phyloP scores from a whole-genome alignment of 2,888 invertebrate genomes.

The Tetranychus piercei region DNA sequence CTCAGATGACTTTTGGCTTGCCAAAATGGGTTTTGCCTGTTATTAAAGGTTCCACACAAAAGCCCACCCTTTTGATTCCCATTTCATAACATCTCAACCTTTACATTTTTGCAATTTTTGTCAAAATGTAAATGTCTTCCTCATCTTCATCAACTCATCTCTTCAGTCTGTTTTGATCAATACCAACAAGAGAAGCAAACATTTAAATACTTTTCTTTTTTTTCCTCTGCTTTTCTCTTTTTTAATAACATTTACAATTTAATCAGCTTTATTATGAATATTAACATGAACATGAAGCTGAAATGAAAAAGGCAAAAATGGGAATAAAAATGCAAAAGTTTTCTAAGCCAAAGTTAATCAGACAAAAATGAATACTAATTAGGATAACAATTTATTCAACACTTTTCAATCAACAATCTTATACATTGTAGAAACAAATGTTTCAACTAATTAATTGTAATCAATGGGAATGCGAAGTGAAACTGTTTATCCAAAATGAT shows the following conservation, averaged over 20 bases:
- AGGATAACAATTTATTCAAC: no score
- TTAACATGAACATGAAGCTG: neutral
- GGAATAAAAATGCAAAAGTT: no score
- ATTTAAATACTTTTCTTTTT: neutral
- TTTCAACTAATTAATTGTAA: no score
- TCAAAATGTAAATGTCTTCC: neutral
- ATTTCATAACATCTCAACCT: neutral
- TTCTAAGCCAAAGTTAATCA: no score
- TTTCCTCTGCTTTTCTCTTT: neutral
- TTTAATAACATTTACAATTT: neutral
- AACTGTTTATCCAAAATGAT: no score
- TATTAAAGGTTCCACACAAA: neutral
- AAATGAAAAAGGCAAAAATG: no score
- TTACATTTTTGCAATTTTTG: neutral
- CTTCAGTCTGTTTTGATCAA: neutral
- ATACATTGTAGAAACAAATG: no score
- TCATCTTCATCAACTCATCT: neutral
- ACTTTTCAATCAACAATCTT: no score
- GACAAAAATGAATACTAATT: no score
- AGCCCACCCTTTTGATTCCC: neutral
- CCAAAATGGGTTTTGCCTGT: neutral
- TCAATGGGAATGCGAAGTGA: no score
- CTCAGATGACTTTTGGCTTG: neutral
- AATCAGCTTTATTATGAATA: neutral
- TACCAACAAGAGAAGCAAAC: neutral